Base-by-base conservation (phyloP, 2,888 invertebrate species). In the Eilema sororculum region DNA sequence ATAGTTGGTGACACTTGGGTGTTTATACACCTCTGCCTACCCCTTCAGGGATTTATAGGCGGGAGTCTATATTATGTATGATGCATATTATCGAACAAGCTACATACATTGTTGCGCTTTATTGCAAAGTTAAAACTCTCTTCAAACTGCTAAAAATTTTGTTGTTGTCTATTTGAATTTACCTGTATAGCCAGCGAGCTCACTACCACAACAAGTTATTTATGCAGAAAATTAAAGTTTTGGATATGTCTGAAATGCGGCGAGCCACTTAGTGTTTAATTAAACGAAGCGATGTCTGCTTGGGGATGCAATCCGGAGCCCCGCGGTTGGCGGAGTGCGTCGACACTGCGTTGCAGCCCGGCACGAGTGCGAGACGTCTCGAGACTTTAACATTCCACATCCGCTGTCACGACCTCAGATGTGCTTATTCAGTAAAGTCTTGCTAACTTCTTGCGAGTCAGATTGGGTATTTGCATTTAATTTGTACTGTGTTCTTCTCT, bases 251-350 rank as follows among this genome's bases (percentile, higher is more conserved):
- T 79, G 73, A 81, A 77, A 79, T 80, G 75, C 75, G 79, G 77
- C 71, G 77, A 79, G 75, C 80, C 80, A 81, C 79, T 81, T 79
- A 78, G 77, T 78, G 77, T 84, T 87, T 87, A 87, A 87, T 87
- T 86, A 86, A 86, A 80, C 76, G 79, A 80, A 74, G 80, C 75
- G 76, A 73, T 73, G 79, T 80, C 78, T 75, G 73, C 63, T 69
- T 46, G 65, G 69, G 58, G 20, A 60, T 62, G 41, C 72, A 72
- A 70, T 73, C 60, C 68, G 67, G 71, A 70, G 65, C 69, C 66
- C 71, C 71, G 68, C 68, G 66, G 61, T 79, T 74, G 76, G 79
- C 72, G 71, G 69, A 72, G 78, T 77, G 76, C 78, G 79, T 77
- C 78, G 78, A 71, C 76, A 73, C 75, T 72, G 73, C 71, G 61